Evolutionary conservation across 92 coral and sea anemone genomes (phyloP), one percentile per base, ranked within the genome.

Genomic region (Porites divaricata): DNA sequence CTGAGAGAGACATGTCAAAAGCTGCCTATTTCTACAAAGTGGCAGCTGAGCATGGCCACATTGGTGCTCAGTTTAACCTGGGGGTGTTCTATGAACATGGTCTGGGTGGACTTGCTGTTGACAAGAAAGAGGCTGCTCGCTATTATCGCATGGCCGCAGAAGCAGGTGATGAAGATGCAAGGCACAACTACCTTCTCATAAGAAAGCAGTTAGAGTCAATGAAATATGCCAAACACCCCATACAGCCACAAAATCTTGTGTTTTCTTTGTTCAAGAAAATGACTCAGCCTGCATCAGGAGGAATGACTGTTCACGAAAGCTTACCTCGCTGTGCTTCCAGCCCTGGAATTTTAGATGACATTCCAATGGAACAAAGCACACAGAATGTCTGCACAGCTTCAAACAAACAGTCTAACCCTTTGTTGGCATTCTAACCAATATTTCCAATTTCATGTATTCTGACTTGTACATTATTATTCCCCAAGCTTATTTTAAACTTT

Each of bases 21-120:
- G 99, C 99, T 25, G 96, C 89, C 28, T 83, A 88, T 50, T 41
- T 92, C 88, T 97, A 97, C 83, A 81, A 88, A 77, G 74, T 88
- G 62, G 99, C 98, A 49, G 98, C 99, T 24, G 85, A 86, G 72
- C 94, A 92, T 84, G 99, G 99, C 28, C 95, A 95, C 81, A 83
- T 91, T 8, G 85, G 95, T 14, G 98, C 99, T 7, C 99, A 97
- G 81, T 94, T 87, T 75, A 97, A 97, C 76, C 79, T 91, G 63
- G 99, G 95, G 10, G 97, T 97, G 80, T 97, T 97, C 87, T 91
- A 95, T 61, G 95, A 97, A 56, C 94, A 97, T 63, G 99, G 99
- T 16, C 77, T 95, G 58, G 99, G 99, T 25, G 99, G 90, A 24
- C 83, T 95, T 51, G 75, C 79, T 59, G 97, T 95, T 5, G 86